Conservation (phyloP, 2,888 invertebrate species). For the Poecilus cupreus region DNA sequence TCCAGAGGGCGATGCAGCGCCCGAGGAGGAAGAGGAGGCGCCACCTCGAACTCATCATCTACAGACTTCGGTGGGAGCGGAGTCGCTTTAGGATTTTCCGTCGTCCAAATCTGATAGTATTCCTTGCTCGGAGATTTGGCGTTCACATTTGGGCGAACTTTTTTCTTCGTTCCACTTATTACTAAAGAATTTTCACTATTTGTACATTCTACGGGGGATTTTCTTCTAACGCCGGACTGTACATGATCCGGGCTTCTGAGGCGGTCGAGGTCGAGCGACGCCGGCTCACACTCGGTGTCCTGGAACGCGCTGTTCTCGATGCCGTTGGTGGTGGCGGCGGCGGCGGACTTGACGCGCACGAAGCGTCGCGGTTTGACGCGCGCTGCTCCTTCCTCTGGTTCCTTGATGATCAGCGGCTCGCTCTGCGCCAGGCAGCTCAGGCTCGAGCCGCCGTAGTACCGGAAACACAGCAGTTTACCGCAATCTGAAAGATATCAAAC, state of each 20-base stretch:
- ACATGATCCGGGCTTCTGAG: slow-evolving; percentile 63
- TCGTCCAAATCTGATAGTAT: slow-evolving; percentile 83
- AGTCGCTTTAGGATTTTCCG: slow-evolving; percentile 74
- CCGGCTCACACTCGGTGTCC: slow-evolving; percentile 62
- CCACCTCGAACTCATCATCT: slow-evolving; percentile 70
- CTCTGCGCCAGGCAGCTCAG: slow-evolving; percentile 81
- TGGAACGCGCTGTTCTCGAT: slow-evolving; percentile 71
- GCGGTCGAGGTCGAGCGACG: slow-evolving; percentile 59
- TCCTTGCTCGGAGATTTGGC: slow-evolving; percentile 77
- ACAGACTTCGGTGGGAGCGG: slow-evolving; percentile 61
- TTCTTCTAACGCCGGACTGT: slow-evolving; percentile 69
- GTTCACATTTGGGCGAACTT: slow-evolving; percentile 76
- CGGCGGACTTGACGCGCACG: slow-evolving; percentile 64
- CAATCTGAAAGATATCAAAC: slow-evolving; percentile 75
- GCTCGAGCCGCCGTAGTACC: slow-evolving; percentile 80
- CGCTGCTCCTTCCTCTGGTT: slow-evolving; percentile 74
- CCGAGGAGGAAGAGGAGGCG: slow-evolving; percentile 84
- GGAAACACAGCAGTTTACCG: slow-evolving; percentile 81
- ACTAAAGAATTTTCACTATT: slow-evolving; percentile 66
- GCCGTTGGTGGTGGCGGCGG: slow-evolving; percentile 65
- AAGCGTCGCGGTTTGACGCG: slow-evolving; percentile 73
- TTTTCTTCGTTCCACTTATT: slow-evolving; percentile 79
- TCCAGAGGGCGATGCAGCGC: slow-evolving; percentile 85
- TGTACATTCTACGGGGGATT: slow-evolving; percentile 72
- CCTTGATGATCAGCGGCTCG: slow-evolving; percentile 78